These are phyloP conservation scores for Dysidea cf. avara DNA, from an alignment of 37 sponge, comb jelly and placozoan genomes.

Conservation along the genomic window DNA sequence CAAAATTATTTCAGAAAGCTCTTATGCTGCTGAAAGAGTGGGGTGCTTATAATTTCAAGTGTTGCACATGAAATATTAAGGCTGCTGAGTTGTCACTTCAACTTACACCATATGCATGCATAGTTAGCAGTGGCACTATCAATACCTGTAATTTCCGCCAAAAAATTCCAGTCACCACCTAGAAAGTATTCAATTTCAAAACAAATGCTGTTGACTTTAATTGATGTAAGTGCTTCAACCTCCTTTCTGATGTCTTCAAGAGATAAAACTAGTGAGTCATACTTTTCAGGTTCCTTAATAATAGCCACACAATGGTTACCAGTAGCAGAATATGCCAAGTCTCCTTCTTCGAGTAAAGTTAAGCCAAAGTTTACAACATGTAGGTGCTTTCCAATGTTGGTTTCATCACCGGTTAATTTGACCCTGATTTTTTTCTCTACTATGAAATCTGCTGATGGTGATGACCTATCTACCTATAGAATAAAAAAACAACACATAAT, in stretches of 20 bases:
- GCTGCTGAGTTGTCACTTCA: too few relatives aligned
- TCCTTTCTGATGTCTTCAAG: slow-evolving; percentile 17
- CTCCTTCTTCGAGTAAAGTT: slow-evolving; percentile 29
- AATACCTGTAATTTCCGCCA: slow-evolving; percentile 14
- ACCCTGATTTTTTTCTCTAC: too few relatives aligned
- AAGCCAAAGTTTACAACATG: slow-evolving; percentile 30
- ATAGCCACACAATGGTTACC: slow-evolving; percentile 42
- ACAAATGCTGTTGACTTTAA: not conserved
- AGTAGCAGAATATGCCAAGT: slow-evolving; percentile 8
- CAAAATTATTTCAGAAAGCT: too few relatives aligned
- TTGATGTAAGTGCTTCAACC: not conserved
- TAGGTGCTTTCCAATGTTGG: slow-evolving; percentile 25
- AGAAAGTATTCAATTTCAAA: slow-evolving; percentile 18
- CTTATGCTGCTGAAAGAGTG: too few relatives aligned
- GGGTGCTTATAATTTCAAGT: too few relatives aligned
- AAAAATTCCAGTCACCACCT: slow-evolving; percentile 43
- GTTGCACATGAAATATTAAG: too few relatives aligned
- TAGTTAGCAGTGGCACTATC: slow-evolving; percentile 2
- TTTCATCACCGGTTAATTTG: slow-evolving; percentile 46
- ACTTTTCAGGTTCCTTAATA: slow-evolving; percentile 27
- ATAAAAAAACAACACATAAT: too few relatives aligned
- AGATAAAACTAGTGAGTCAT: slow-evolving; percentile 3
- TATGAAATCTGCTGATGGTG: too few relatives aligned
- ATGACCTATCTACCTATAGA: too few relatives aligned
- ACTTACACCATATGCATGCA: slow-evolving; percentile 43